Conservation (phyloP, 2,888 invertebrate species). For the Cheilosia impressa region DNA sequence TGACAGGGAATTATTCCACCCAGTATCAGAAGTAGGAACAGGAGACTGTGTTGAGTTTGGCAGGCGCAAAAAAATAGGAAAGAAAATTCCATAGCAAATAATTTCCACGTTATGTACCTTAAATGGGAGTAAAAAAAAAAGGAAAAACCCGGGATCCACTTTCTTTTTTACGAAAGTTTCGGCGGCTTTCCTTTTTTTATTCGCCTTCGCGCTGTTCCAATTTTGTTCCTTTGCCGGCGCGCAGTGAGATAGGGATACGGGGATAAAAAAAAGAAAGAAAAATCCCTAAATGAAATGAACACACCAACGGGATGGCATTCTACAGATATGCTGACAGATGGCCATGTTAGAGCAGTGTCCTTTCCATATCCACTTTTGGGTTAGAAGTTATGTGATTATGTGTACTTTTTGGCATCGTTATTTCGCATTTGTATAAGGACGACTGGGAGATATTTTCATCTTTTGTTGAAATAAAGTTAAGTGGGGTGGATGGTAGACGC, state of each 20-base stretch:
- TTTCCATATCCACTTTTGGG: constrained; percentile 49
- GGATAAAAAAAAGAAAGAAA: not conserved
- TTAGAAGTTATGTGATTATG: constrained; percentile 71
- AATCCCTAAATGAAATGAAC: constrained; percentile 42
- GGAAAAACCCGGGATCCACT: constrained; percentile 16
- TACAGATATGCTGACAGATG: constrained; percentile 35
- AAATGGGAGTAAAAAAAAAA: constrained; percentile 26
- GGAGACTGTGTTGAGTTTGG: constrained; percentile 14
- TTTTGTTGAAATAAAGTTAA: constrained; percentile 3
- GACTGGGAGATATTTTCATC: not conserved
- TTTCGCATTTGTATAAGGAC: constrained; percentile 66
- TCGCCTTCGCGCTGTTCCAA: not conserved
- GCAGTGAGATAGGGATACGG: no score
- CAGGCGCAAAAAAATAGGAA: constrained; percentile 16
- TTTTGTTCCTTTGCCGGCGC: not conserved
- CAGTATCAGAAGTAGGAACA: constrained; percentile 13
- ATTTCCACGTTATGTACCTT: constrained; percentile 68
- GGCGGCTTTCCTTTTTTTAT: constrained; percentile 22
- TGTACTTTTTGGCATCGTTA: constrained; percentile 70
- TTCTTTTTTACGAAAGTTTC: constrained; percentile 30
- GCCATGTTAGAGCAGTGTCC: constrained; percentile 62
- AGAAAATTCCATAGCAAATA: constrained; percentile 51
- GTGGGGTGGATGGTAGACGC: no score
- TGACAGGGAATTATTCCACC: constrained; percentile 69
- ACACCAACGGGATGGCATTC: not conserved